Percentiles rank a stretch among this genome's conserved stretches.
Conservation (phyloP, 1,140 invertebrate genomes). For the Melitaea cinxia region DNA sequence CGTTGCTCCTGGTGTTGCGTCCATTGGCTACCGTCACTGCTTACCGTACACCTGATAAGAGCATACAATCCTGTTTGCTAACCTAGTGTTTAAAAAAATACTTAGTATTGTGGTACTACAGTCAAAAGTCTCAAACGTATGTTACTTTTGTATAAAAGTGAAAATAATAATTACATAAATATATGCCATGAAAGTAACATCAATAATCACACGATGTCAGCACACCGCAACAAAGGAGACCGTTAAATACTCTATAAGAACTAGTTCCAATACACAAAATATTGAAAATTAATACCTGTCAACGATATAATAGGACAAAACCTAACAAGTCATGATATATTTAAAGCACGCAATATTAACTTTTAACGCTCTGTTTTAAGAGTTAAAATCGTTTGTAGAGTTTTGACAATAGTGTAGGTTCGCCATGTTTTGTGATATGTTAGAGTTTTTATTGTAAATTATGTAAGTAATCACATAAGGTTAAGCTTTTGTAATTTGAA, state of each 20-base stretch:
- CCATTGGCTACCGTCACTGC: too few species aligned
- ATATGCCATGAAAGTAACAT: too few species aligned
- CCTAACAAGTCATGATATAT: conserved; percentile 25
- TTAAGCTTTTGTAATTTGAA: too few species aligned
- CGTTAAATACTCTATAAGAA: conserved; percentile 26
- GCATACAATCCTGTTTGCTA: too few species aligned
- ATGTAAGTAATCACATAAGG: too few species aligned
- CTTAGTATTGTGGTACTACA: too few species aligned
- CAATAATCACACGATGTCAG: conserved; percentile 20
- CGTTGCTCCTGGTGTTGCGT: too few species aligned
- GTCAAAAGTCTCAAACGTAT: too few species aligned
- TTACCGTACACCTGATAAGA: too few species aligned
- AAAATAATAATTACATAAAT: background rate
- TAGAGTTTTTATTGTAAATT: too few species aligned
- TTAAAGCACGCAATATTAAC: background rate
- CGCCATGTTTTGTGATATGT: background rate
- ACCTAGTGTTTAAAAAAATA: too few species aligned
- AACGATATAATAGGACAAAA: conserved; percentile 23
- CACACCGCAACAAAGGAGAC: conserved; percentile 15
- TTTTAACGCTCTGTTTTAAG: background rate
- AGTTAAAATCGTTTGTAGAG: background rate
- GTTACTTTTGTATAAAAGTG: too few species aligned
- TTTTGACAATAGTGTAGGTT: conserved; percentile 8
- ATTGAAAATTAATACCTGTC: conserved; percentile 49
- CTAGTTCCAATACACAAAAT: conserved; percentile 38